phyloP scores from a whole-genome alignment of 2,888 invertebrate species.

The Teinopalpus imperialis region DNA sequence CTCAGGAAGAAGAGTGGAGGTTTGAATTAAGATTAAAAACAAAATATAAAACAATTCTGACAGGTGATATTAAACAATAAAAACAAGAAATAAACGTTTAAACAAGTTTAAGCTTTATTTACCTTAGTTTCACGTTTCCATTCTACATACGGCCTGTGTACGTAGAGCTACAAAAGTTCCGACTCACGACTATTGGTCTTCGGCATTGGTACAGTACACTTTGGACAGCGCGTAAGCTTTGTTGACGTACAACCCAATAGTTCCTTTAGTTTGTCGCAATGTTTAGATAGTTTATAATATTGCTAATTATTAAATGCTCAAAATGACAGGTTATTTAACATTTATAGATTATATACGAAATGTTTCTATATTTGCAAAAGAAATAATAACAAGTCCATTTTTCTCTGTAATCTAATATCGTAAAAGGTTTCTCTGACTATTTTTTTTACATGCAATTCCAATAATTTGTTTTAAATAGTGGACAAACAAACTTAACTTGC shows the following conservation, averaged over 20 bases:
- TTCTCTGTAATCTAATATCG: too few relatives aligned
- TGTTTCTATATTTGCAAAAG: too few relatives aligned
- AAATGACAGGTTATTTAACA: slow-evolving; percentile 12
- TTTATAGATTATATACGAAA: not conserved
- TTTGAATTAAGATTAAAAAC: too few relatives aligned
- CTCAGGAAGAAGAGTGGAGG: too few relatives aligned
- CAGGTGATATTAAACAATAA: too few relatives aligned
- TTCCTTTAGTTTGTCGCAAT: slow-evolving; percentile 41
- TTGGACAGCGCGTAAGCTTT: not conserved
- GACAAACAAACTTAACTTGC: too few relatives aligned
- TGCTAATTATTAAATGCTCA: slow-evolving; percentile 32
- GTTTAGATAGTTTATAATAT: slow-evolving; percentile 26
- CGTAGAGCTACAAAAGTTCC: not conserved
- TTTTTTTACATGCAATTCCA: too few relatives aligned
- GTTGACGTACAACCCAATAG: slow-evolving; percentile 29
- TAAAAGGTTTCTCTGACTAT: too few relatives aligned
- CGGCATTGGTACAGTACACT: not conserved
- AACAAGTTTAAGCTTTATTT: not conserved
- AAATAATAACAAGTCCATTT: too few relatives aligned
- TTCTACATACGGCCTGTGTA: too few relatives aligned
- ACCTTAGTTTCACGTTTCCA: not conserved
- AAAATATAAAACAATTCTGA: too few relatives aligned
- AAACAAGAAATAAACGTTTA: not conserved
- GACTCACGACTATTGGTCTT: not conserved
- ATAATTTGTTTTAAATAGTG: too few relatives aligned